Evolutionary conservation across 2,113 vertebrate species (phyloP), one percentile per base, ranked within the genome.

Genomic region (Furnarius figulus): DNA sequence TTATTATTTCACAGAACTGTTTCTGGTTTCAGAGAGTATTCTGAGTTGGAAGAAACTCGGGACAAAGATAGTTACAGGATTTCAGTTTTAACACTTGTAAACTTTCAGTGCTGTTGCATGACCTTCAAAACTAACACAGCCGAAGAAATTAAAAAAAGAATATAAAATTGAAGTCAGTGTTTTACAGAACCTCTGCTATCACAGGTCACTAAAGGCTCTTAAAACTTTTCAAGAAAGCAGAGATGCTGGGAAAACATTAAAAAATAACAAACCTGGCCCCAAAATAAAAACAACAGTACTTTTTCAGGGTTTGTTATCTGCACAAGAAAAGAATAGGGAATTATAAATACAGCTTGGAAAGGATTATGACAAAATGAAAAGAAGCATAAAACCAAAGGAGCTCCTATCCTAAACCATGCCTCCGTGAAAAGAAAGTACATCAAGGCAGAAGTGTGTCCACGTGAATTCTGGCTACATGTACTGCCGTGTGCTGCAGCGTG

Each of bases 131-230:
- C 28, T 91, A 20, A 46, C 82, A 61, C 1, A 11, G 90, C 30
- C 27, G 77, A 76, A 74, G 67, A 76, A 89, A 40, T 63, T 53
- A 71, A 53, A 58, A 30, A 40, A 55, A 40, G 5, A 50, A 74
- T 73, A 62, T 13, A 70, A 75, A 76, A 28, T 19, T 70, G 18
- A 4, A 3, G n/a, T 49, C 58, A 82, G n/a, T 46, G 23, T 89
- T 91, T 91, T 82, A 85, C 50, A 93, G 78, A 95, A 68, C 17
- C n/a, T 76, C 31, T 91, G 47, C 35, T 87, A 93, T 66, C 62
- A 82, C 17, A 9, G 79, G 77, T 83, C 83, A 89, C 70, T 72
- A 92, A 75, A 70, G n/a, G 61, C 62, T 95, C 78, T 93, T 96
- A 79, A 94, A 96, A 79, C 22, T 62, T 78, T 73, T 47, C 27